These are phyloP conservation scores for Drosophila incognita DNA, from an alignment of 2,888 invertebrate species.

Conservation along the genomic window DNA sequence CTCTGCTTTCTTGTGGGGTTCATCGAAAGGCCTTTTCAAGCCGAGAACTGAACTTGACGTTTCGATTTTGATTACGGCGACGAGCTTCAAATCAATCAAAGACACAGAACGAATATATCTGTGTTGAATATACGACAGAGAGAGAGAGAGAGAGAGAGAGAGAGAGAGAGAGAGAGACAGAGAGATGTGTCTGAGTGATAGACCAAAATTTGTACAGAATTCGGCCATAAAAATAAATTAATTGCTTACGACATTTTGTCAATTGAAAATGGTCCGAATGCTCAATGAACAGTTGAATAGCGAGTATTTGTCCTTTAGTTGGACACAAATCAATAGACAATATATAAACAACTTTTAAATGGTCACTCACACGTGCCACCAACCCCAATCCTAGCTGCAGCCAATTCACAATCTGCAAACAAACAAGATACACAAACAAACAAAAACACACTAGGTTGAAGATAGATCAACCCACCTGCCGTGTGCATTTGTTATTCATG, in stretches of 20 bases:
- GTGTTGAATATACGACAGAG: background rate
- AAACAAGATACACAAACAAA: conserved; percentile 13
- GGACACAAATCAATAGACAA: conserved; percentile 71
- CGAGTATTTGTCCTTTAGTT: conserved; percentile 6
- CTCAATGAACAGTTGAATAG: background rate
- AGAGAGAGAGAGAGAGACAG: background rate
- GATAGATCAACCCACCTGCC: conserved; percentile 54
- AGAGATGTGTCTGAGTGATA: background rate
- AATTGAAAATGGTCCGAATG: conserved; percentile 42
- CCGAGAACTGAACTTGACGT: conserved; percentile 64
- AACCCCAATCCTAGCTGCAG: background rate
- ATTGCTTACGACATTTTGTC: conserved; percentile 60
- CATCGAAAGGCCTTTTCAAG: background rate
- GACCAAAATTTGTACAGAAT: conserved; percentile 54
- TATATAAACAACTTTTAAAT: conserved; percentile 61
- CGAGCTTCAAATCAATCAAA: conserved; percentile 50
- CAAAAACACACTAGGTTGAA: background rate
- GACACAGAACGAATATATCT: conserved; percentile 28
- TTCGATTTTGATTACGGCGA: conserved; percentile 60
- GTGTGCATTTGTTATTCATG: conserved; percentile 78
- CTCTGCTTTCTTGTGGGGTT: conserved; percentile 6
- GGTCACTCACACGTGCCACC: conserved; percentile 22
- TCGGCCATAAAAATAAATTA: conserved; percentile 77
- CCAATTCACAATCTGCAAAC: conserved; percentile 19
- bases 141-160: background rate